Evolutionary conservation across 1,140 invertebrate species (phyloP).

Genomic region (Tribolium madens): DNA sequence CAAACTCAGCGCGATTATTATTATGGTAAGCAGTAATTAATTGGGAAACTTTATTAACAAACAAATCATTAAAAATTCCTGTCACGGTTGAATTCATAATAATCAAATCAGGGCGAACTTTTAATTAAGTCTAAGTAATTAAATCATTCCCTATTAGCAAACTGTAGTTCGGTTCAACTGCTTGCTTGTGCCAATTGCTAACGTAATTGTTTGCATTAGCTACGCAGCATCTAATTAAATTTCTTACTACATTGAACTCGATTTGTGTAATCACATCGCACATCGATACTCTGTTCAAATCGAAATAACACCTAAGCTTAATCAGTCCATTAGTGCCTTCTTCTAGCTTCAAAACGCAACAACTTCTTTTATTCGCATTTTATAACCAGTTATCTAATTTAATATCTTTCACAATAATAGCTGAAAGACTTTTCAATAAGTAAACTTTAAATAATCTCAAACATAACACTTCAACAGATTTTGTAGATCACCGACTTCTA

Average conservation of each 20-base stretch:
- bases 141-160: conserved; percentile 50
- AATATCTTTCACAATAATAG: too few relatives aligned
- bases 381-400: too few relatives aligned
- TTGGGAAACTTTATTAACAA: conserved; percentile 38
- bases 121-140: conserved; percentile 49
- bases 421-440: too few relatives aligned
- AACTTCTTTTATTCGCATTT: too few relatives aligned
- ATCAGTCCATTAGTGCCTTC: neutral
- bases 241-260: conserved; percentile 23
- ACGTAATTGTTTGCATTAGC: conserved; percentile 44
- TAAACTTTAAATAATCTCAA: too few relatives aligned
- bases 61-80: conserved; percentile 39
- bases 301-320: neutral
- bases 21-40: conserved; percentile 21
- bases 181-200: conserved; percentile 43
- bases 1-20: neutral
- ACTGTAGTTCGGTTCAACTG: conserved; percentile 36
- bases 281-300: neutral
- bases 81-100: conserved; percentile 38
- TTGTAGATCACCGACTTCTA: too few relatives aligned
- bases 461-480: too few relatives aligned
- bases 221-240: conserved; percentile 33
- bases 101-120: conserved; percentile 43
- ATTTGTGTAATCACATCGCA: neutral
- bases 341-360: too few relatives aligned